These are phyloP conservation scores for Eustalomyia histrio DNA, from an alignment of 2,888 invertebrate species.

Conservation along the genomic window DNA sequence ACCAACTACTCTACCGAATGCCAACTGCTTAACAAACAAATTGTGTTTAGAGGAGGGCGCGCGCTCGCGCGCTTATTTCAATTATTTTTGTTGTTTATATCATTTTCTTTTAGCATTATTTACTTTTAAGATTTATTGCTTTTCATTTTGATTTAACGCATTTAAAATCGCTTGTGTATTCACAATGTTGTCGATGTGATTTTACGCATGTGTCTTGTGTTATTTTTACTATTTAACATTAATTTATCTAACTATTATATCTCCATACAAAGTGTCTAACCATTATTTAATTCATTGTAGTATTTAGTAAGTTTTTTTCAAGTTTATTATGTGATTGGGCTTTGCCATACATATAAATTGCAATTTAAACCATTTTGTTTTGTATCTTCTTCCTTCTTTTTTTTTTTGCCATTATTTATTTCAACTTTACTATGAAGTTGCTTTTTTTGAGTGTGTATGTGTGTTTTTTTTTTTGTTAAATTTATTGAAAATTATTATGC, in stretches of 20 bases:
- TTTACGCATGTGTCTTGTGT: not conserved
- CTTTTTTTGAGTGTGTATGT: too few relatives aligned
- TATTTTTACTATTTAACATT: not conserved
- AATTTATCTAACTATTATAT: conserved; percentile 3
- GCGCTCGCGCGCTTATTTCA: conserved; percentile 24
- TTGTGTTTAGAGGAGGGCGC: conserved; percentile 25
- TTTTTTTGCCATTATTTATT: not conserved
- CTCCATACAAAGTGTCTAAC: not conserved
- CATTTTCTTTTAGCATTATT: not conserved
- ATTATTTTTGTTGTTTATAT: not conserved
- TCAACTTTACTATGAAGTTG: conserved; percentile 36
- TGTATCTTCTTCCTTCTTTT: not conserved
- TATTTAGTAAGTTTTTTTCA: conserved; percentile 38
- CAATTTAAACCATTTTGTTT: conserved; percentile 15
- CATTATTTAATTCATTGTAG: conserved; percentile 52
- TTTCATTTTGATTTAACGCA: conserved; percentile 8
- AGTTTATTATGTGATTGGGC: conserved; percentile 49
- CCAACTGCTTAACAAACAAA: conserved; percentile 19
- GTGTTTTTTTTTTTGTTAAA: not conserved
- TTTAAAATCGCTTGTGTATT: not conserved
- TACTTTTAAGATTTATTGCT: conserved; percentile 1
- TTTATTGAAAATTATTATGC: conserved; percentile 39
- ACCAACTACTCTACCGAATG: not conserved
- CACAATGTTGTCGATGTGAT: not conserved
- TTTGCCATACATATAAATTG: conserved; percentile 57